Evolutionary conservation across 35 echinoderm and acorn worm species (phyloP).

Genomic region (Heliocidaris tuberculata): DNA sequence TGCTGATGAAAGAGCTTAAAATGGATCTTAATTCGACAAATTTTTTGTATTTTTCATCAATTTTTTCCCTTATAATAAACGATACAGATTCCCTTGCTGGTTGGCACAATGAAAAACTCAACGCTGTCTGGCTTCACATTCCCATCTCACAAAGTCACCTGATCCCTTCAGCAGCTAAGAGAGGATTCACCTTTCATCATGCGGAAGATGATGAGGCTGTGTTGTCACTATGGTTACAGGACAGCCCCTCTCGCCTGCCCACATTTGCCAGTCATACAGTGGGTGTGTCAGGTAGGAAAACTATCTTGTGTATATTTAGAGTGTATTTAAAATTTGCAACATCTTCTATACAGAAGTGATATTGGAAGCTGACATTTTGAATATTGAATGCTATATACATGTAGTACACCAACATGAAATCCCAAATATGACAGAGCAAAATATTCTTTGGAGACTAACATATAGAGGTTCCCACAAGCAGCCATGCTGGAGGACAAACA

Average conservation of each 20-base stretch:
- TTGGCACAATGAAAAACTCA: conserved; percentile 54
- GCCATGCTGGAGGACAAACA: too few relatives aligned
- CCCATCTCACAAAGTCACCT: conserved; percentile 71
- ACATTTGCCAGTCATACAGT: conserved; percentile 87
- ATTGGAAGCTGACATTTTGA: too few relatives aligned
- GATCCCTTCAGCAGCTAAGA: conserved; percentile 63
- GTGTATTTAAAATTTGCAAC: too few relatives aligned
- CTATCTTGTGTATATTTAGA: too few relatives aligned
- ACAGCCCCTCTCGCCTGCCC: conserved; percentile 68
- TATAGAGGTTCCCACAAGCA: too few relatives aligned
- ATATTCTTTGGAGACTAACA: too few relatives aligned
- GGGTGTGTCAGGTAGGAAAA: conserved; percentile 79
- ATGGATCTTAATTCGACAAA: too few relatives aligned
- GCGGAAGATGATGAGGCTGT: conserved; percentile 65
- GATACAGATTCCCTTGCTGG: conserved; percentile 61
- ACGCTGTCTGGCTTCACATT: conserved; percentile 78
- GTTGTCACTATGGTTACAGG: conserved; percentile 76
- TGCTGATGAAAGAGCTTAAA: too few relatives aligned
- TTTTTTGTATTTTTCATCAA: background rate
- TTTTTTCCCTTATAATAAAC: background rate
- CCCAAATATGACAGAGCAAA: too few relatives aligned
- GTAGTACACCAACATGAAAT: too few relatives aligned
- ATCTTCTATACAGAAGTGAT: background rate
- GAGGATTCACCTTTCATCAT: conserved; percentile 86
- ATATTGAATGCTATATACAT: too few relatives aligned